Evolutionary conservation across 2,888 invertebrate genomes (phyloP).

Genomic region (Hypselothyrea guttata): DNA sequence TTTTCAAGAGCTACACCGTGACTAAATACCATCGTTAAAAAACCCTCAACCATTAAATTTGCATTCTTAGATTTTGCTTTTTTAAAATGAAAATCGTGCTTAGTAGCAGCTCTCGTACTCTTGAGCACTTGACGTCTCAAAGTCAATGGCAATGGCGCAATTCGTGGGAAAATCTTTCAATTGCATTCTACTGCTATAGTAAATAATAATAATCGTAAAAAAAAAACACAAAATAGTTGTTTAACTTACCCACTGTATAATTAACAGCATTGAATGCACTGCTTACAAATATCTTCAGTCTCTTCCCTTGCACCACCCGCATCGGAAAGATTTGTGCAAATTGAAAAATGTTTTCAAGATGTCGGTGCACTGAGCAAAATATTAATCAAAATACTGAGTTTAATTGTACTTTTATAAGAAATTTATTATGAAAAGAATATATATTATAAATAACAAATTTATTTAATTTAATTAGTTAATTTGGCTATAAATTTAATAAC

Average conservation of each 20-base stretch:
- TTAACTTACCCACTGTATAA: constrained; percentile 43
- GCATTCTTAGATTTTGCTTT: constrained; percentile 48
- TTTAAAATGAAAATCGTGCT: constrained; percentile 62
- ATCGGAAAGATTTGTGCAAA: constrained; percentile 31
- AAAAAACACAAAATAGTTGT: constrained; percentile 25
- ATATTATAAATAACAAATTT: too few relatives aligned
- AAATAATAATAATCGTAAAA: constrained; percentile 9
- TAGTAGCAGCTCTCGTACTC: constrained; percentile 44
- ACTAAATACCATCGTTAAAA: constrained; percentile 9
- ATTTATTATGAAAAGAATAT: too few relatives aligned
- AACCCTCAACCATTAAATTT: constrained; percentile 15
- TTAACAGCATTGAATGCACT: constrained; percentile 47
- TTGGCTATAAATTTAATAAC: too few relatives aligned
- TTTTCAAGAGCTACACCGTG: constrained; percentile 9
- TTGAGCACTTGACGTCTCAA: constrained; percentile 67
- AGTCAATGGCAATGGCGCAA: constrained; percentile 69
- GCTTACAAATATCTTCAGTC: constrained; percentile 25
- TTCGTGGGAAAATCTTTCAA: constrained; percentile 70
- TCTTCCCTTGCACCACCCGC: constrained; percentile 6
- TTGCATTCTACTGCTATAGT: constrained; percentile 40
- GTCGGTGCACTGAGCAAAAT: constrained; percentile 1
- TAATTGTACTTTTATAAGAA: too few relatives aligned
- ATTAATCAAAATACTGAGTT: too few relatives aligned
- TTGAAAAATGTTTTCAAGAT: constrained; percentile 28
- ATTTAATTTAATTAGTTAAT: too few relatives aligned